A percentile compares a stretch with the other conserved stretches of the same genome.
Evolutionary conservation across 2,888 invertebrate species (phyloP).

Genomic region (Drosophila flavopinicola): DNA sequence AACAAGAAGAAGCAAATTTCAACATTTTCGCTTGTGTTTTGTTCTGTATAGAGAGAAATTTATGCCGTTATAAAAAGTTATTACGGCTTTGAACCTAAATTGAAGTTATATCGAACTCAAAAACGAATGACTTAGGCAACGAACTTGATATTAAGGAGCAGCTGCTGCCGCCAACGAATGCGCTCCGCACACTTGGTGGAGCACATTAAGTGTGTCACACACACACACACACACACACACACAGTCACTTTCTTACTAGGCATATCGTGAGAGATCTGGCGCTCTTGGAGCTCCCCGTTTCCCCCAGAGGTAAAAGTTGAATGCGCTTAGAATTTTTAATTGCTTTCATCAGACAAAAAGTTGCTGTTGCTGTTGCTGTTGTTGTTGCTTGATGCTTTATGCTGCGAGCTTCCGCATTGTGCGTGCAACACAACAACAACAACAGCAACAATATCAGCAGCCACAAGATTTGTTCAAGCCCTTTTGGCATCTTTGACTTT

Average conservation of each 20-base stretch:
- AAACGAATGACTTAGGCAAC: constrained; percentile 72
- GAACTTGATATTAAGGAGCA: constrained; percentile 52
- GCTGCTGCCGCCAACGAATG: constrained; percentile 9
- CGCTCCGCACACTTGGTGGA: constrained; percentile 22
- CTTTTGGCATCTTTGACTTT: constrained; percentile 44
- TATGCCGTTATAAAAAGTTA: constrained; percentile 72
- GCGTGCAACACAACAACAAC: constrained; percentile 48
- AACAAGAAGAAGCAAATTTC: constrained; percentile 21
- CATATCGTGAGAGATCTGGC: constrained; percentile 5
- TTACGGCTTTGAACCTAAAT: constrained; percentile 36
- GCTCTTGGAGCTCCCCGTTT: constrained; percentile 11
- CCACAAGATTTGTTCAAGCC: constrained; percentile 39
- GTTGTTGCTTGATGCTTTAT: constrained; percentile 2
- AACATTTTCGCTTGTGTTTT: constrained; percentile 25
- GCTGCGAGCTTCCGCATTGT: constrained; percentile 69
- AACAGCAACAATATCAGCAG: constrained; percentile 5
- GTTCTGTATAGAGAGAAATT: constrained; percentile 45
- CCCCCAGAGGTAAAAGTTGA: constrained; percentile 58
- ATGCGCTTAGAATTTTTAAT: constrained; percentile 77
- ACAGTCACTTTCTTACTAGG: constrained; percentile 14
- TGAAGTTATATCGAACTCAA: constrained; percentile 8
- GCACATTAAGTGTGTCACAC: constrained; percentile 62
- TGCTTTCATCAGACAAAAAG: constrained; percentile 57
- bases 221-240: constrained; percentile 9
- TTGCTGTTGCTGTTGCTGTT: constrained; percentile 17